phyloP scores from a whole-genome alignment of 2,888 invertebrate genomes.

The Dolomedes plantarius region DNA sequence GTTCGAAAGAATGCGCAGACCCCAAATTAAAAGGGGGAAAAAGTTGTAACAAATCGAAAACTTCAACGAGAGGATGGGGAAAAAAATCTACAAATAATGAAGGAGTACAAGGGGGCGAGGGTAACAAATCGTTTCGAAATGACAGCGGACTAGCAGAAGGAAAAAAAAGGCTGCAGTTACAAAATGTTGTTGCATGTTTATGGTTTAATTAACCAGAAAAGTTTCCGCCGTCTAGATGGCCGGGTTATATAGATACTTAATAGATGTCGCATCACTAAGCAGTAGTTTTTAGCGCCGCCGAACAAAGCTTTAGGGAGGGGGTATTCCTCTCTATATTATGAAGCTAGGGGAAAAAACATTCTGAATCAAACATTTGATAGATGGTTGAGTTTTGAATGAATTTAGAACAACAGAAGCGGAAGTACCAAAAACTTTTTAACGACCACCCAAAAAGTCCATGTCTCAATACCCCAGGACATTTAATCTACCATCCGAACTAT shows the following conservation, averaged over 20 bases:
- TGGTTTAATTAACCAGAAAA: conserved; percentile 64
- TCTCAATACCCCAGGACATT: too few species aligned
- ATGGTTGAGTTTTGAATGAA: too few species aligned
- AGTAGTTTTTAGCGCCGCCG: too few species aligned
- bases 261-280: background rate
- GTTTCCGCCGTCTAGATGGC: conserved; percentile 19
- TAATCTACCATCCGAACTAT: too few species aligned
- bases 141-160: conserved; percentile 30
- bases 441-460: too few species aligned
- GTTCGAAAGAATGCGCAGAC: conserved; percentile 58
- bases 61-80: background rate
- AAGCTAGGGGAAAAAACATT: too few species aligned
- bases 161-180: too few species aligned
- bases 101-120: conserved; percentile 38
- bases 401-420: too few species aligned
- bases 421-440: too few species aligned
- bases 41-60: conserved; percentile 41
- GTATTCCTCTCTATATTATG: too few species aligned
- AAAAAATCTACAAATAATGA: conserved; percentile 21
- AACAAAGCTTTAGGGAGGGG: too few species aligned
- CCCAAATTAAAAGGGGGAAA: conserved; percentile 38
- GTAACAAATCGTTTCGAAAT: conserved; percentile 59
- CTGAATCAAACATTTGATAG: too few species aligned
- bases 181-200: conserved; percentile 62
- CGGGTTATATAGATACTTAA: conserved; percentile 23